Conservation (phyloP, 1,140 invertebrate species). For the Maconellicoccus hirsutus region DNA sequence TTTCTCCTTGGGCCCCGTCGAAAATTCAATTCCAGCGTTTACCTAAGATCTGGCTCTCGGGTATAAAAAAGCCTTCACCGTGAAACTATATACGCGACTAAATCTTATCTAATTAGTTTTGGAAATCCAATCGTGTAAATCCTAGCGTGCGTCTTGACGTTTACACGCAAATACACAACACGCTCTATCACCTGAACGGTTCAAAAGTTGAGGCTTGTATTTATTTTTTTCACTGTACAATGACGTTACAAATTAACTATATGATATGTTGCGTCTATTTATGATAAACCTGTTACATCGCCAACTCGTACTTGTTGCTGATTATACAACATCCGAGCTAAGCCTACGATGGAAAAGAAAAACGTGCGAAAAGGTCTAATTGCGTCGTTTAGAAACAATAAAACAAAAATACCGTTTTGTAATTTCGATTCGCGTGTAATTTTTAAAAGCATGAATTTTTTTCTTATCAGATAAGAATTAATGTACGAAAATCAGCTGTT, state of each 20-base stretch:
- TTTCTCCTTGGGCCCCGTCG: too few relatives aligned
- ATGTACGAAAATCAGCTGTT: too few relatives aligned
- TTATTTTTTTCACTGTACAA: background rate
- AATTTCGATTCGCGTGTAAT: background rate
- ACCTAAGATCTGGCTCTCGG: too few relatives aligned
- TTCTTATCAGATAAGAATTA: too few relatives aligned
- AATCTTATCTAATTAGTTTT: conserved; percentile 5
- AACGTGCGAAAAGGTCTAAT: conserved; percentile 8
- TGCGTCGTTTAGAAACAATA: background rate
- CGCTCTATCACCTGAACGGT: background rate
- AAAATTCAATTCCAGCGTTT: too few relatives aligned
- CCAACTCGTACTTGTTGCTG: background rate
- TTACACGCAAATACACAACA: background rate
- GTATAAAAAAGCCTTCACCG: too few relatives aligned
- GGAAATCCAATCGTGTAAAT: background rate
- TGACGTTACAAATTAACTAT: background rate
- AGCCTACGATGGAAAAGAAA: background rate
- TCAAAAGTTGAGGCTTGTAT: background rate
- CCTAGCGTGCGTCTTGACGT: background rate
- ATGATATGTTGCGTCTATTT: background rate
- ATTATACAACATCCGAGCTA: background rate
- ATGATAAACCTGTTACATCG: too few relatives aligned
- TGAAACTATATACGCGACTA: background rate
- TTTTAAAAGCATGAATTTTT: too few relatives aligned
- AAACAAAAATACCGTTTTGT: background rate